Evolutionary conservation across 2,113 vertebrate genomes (phyloP), one percentile per base, ranked within the genome.

Genomic region (Austrofundulus limnaeus): DNA sequence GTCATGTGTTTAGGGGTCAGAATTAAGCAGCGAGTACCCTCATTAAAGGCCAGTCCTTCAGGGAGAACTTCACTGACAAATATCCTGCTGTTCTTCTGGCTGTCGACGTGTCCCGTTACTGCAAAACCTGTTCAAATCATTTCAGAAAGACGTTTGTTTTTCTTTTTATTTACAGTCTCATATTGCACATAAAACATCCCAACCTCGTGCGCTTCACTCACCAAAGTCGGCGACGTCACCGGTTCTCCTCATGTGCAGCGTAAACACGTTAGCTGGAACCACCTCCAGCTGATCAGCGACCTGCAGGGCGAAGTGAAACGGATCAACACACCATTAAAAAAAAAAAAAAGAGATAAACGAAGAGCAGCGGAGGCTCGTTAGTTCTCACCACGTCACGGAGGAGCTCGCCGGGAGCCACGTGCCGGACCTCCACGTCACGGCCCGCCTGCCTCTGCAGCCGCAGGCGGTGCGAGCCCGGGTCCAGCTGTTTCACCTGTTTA

Each of bases 41-140:
- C 90, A 2, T 83, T 90, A 28, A 93, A 94, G 0, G 95, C 95
- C 79, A 94, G 62, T 66, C 95, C 94, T 11, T 94, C 92, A 1
- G 91, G 91, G 23, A 95, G 94, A 42, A 97, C 95, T 15, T 96
- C 94, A 12, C 93, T 98, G 78, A 97, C 89, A 72, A 95, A 93
- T 54, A 98, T 94, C 64, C 86, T 89, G 61, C 92, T 92, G 66
- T 87, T 94, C 46, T 88, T 93, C 34, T 85, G 91, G 41, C 89
- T 81, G 19, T 94, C 94, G 47, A 94, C 91, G 81, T 95, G 93
- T 2, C 94, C 96, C 0, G 93, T 94, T 14, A 97, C 93, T 5
- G 95, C 95, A 82, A 98, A 97, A 13, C 95, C 96, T 97, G 56
- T 13, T 48, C 8, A 51, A 37, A 45, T 31, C 5, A 9, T 16